phyloP scores from a whole-genome alignment of 2,797 vertebrate genomes.

The Crocidura indochinensis region DNA sequence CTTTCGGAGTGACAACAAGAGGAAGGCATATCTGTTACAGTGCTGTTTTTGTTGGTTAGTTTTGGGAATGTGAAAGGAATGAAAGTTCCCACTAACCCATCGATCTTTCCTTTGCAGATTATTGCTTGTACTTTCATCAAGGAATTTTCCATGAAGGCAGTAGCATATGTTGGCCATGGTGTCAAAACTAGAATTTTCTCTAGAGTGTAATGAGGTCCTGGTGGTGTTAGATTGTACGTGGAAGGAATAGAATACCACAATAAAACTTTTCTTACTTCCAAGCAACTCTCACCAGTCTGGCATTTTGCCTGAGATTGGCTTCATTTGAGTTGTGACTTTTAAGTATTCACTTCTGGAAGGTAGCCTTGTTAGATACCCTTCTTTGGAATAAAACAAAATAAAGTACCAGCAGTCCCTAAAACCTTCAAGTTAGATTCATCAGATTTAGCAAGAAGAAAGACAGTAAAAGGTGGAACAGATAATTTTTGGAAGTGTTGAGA shows the following conservation, averaged over 20 bases:
- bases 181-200: conserved; percentile 61
- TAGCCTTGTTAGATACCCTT: background rate
- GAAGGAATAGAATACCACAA: conserved; percentile 37
- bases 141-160: background rate
- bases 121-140: conserved; percentile 25
- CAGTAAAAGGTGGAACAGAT: conserved; percentile 20
- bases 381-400: conserved; percentile 20
- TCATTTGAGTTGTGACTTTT: conserved; percentile 32
- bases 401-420: background rate
- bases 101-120: conserved; percentile 59
- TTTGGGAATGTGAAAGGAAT: conserved; percentile 48
- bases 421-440: conserved; percentile 18
- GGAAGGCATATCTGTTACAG: too few species aligned
- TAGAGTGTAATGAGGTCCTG: background rate
- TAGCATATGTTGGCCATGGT: background rate
- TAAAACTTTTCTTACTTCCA: background rate
- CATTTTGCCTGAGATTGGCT: conserved; percentile 19
- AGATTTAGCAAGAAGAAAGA: conserved; percentile 33
- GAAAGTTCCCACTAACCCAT: conserved; percentile 10
- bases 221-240: background rate
- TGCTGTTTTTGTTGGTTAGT: conserved; percentile 57
- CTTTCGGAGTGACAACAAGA: too few species aligned
- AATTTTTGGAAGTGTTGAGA: background rate
- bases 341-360: background rate
- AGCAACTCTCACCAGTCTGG: background rate